Evolutionary conservation across 1,140 invertebrate species (phyloP).

Genomic region (Hypsibius dujardini): DNA sequence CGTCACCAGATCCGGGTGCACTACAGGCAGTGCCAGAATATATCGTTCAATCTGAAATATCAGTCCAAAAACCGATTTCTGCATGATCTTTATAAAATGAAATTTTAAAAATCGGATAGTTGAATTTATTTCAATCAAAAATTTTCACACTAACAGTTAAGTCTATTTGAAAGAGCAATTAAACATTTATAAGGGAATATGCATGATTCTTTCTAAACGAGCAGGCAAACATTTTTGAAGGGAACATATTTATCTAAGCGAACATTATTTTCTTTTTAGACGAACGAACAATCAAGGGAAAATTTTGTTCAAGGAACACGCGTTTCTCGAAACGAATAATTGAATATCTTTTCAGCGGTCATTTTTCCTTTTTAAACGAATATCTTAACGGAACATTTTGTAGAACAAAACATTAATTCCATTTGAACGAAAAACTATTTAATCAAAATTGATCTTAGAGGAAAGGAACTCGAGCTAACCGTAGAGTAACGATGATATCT

Average conservation of each 20-base stretch:
- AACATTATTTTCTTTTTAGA: no score
- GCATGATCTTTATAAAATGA: background rate
- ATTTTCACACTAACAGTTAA: background rate
- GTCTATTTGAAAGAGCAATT: background rate
- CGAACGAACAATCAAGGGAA: no score
- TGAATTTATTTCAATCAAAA: background rate
- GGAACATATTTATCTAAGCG: no score
- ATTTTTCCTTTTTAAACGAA: background rate
- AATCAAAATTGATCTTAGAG: background rate
- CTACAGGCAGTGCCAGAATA: background rate
- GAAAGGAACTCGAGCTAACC: background rate
- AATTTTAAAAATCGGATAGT: background rate
- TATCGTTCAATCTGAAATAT: background rate
- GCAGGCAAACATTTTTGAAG: no score
- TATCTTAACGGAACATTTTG: no score
- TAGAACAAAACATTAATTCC: no score
- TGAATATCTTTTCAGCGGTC: no score
- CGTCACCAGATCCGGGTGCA: background rate
- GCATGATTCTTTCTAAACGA: no score
- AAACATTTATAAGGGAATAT: background rate
- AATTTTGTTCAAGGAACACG: no score
- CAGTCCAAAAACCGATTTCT: background rate
- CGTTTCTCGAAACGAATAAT: no score
- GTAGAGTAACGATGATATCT: background rate
- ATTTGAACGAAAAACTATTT: background rate